A percentile compares a stretch with the other conserved stretches of the same genome.
Conservation (phyloP, 2,113 vertebrate genomes). For the Perccottus glenii region DNA sequence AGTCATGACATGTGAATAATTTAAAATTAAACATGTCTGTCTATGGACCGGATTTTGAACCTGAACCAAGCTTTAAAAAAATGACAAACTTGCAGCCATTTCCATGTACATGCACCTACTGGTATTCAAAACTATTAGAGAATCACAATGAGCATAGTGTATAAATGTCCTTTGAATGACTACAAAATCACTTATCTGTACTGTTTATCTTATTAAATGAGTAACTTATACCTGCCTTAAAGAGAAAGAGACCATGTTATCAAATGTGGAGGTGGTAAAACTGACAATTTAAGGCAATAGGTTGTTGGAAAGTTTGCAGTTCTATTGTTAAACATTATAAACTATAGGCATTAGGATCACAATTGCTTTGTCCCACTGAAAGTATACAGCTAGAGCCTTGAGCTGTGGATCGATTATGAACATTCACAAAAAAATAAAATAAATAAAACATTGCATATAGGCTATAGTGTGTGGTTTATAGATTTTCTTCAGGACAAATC, state of each 20-base stretch:
- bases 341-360: neutral
- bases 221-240: no score
- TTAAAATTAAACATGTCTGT: neutral
- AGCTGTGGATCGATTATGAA: neutral
- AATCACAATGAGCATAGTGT: no score
- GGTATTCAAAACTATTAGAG: no score
- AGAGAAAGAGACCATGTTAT: no score
- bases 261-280: neutral
- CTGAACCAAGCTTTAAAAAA: no score
- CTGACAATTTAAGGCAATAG: neutral
- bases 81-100: no score
- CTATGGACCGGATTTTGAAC: slow-evolving; percentile 13
- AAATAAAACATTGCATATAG: neutral
- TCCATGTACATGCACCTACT: no score
- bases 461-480: slow-evolving; percentile 53
- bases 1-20: slow-evolving; percentile 1
- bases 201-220: no score
- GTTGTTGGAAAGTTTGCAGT: neutral
- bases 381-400: neutral
- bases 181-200: no score
- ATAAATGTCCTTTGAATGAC: no score
- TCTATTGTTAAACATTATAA: neutral
- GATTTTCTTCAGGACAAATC: slow-evolving; percentile 43
- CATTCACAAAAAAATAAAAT: slow-evolving; percentile 17
- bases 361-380: neutral